phyloP scores from a whole-genome alignment of 2,113 vertebrate genomes.

The Otocyon megalotis region DNA sequence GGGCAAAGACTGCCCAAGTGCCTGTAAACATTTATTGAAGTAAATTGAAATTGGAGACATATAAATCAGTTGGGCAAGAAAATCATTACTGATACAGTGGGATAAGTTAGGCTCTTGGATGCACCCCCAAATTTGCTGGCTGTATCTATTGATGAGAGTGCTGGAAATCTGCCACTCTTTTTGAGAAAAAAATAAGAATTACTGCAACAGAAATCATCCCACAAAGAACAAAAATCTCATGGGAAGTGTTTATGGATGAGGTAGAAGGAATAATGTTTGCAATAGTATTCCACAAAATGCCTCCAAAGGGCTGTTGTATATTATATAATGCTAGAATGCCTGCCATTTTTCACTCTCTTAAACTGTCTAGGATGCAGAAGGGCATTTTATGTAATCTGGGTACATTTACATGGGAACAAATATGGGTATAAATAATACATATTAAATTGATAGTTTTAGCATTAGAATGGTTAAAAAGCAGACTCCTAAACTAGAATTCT shows the following conservation, averaged over 20 bases:
- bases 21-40: neutral
- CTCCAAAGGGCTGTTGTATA: constrained; percentile 6
- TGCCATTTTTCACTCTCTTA: constrained; percentile 51
- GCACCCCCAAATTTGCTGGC: neutral
- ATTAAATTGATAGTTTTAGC: neutral
- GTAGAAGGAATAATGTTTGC: constrained; percentile 43
- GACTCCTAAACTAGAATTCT: neutral
- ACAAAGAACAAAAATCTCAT: constrained; percentile 59
- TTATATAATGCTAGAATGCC: neutral
- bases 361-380: constrained; percentile 44
- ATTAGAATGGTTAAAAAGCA: neutral
- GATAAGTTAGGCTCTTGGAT: neutral
- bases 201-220: constrained; percentile 47
- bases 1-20: neutral
- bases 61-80: constrained; percentile 39
- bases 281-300: constrained; percentile 48
- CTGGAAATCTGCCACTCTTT: constrained; percentile 61
- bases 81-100: neutral
- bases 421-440: neutral
- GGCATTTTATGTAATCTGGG: constrained; percentile 54
- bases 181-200: constrained; percentile 71
- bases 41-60: neutral
- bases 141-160: neutral
- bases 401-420: neutral
- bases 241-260: constrained; percentile 60